Base-by-base conservation (phyloP, 2,113 vertebrate species). In the Solenodon paradoxus region DNA sequence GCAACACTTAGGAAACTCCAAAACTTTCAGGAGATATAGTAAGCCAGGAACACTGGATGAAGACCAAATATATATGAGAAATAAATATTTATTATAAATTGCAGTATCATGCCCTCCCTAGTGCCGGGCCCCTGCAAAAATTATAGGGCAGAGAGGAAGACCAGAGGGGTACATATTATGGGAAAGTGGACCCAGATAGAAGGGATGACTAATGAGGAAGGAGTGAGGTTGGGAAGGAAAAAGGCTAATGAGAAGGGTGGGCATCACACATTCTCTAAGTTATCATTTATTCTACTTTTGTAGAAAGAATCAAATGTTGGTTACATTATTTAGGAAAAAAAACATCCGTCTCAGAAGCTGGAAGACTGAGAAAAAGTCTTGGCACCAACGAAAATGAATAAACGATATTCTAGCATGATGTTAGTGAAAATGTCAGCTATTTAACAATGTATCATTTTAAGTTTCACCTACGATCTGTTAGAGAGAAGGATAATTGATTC, bases 211-310 rank as follows among this genome's bases (percentile, higher is more conserved):
- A 24, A 40, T 2, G 30, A 57, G 11, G 3, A 42, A 12, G 30
- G 4, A 16, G 1, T 17, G 61, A 72, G 17, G 1, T 15, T 28
- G 6, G 7, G 2, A 49, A 11, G 17, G 3, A 64, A 6, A 49
- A 9, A 22, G 28, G 32, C 63, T 22, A 8, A 7, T 0, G 3
- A 30, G 6, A 13, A 28, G 30, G 12, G 8, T 3, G 1, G 2
- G 32, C 30, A 61, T 8, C 10, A 1, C 24, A 12, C 15, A 30
- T 51, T 71, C 13, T 17, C 19, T 45, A 87, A 71, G 5, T 38
- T 32, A 63, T 15, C 16, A 35, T 40, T 28, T 42, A 10, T 32
- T 87, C 28, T 40, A 64, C 26, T 80, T 75, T 8, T 2, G 10
- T 42, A 64, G n/a, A 82, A 94, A 87, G 7, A 88, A 26, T n/a